Evolutionary conservation across 2,888 invertebrate genomes (phyloP).

Genomic region (Drosophila monieri): DNA sequence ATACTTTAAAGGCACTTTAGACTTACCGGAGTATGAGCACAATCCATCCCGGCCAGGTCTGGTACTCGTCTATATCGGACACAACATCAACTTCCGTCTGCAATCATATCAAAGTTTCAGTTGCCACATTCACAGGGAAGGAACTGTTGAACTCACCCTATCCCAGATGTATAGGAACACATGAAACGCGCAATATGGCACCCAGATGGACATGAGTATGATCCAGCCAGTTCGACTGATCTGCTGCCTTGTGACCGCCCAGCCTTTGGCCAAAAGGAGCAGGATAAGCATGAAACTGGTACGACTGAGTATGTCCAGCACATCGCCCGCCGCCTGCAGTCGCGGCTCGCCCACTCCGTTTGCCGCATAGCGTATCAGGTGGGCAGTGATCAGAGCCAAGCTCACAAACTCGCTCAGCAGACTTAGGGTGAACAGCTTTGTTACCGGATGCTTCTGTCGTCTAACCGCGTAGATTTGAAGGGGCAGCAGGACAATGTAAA

Average conservation of each 20-base stretch:
- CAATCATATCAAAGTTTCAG: conserved; percentile 63
- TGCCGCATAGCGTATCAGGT: conserved; percentile 94
- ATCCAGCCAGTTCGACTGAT: conserved; percentile 91
- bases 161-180: conserved; percentile 98
- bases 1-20: accelerated
- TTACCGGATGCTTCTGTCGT: conserved; percentile 95
- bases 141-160: conserved; percentile 87
- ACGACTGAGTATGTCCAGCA: conserved; percentile 96
- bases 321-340: conserved; percentile 94
- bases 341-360: conserved; percentile 95
- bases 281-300: conserved; percentile 97
- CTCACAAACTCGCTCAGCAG: conserved; percentile 93
- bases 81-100: conserved; percentile 98
- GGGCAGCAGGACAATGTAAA: conserved; percentile 93
- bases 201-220: conserved; percentile 89
- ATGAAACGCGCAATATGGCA: conserved; percentile 95
- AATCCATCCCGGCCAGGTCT: conserved; percentile 98
- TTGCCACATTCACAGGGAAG: background rate
- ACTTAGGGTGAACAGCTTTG: conserved; percentile 94
- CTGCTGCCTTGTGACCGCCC: conserved; percentile 96
- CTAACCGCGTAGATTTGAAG: conserved; percentile 96
- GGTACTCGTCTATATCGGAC: conserved; percentile 98
- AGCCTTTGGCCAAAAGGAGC: conserved; percentile 96
- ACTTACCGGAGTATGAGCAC: conserved; percentile 90
- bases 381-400: conserved; percentile 93